A percentile compares a stretch with the other conserved stretches of the same genome.
Conservation (phyloP, 2,113 vertebrate species). For the Xiphophorus hellerii region DNA sequence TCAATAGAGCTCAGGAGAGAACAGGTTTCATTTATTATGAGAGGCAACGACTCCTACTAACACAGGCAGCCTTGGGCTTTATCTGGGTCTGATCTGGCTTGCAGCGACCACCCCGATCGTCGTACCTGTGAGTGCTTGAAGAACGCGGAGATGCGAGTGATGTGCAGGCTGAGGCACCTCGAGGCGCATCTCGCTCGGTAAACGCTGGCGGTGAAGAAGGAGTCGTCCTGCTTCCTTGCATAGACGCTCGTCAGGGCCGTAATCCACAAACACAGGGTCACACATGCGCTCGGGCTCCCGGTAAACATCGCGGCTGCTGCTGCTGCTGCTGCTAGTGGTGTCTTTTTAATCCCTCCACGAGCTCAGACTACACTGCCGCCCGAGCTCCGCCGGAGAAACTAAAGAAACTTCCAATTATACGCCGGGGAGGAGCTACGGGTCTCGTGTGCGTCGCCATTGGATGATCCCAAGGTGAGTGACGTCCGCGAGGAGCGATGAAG, state of each 20-base stretch:
- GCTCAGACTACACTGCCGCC: slow-evolving; percentile 67
- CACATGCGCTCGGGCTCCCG: slow-evolving; percentile 72
- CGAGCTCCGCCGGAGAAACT: slow-evolving; percentile 76
- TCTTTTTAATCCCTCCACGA: slow-evolving; percentile 61
- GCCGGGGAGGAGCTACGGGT: slow-evolving; percentile 69
- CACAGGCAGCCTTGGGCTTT: background rate
- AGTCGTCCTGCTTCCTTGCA: slow-evolving; percentile 86
- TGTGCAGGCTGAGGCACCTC: slow-evolving; percentile 94
- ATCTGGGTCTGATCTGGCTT: background rate
- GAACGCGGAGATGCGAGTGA: slow-evolving; percentile 94
- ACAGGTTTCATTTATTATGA: background rate
- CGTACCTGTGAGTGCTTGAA: slow-evolving; percentile 93
- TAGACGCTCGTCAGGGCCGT: slow-evolving; percentile 76
- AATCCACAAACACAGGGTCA: slow-evolving; percentile 86
- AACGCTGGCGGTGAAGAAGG: slow-evolving; percentile 82
- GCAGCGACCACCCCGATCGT: slow-evolving; percentile 5
- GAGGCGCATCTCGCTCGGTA: slow-evolving; percentile 91
- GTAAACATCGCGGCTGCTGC: slow-evolving; percentile 74
- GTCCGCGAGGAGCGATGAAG: slow-evolving; percentile 40
- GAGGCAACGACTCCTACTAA: background rate
- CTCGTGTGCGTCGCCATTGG: slow-evolving; percentile 66
- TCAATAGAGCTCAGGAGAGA: no score
- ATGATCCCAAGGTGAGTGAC: slow-evolving; percentile 60
- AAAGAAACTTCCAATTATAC: slow-evolving; percentile 83
- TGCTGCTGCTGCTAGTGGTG: slow-evolving; percentile 31